These are phyloP conservation scores for Miniopterus natalensis DNA, from an alignment of 2,113 vertebrate genomes.

Conservation along the genomic window DNA sequence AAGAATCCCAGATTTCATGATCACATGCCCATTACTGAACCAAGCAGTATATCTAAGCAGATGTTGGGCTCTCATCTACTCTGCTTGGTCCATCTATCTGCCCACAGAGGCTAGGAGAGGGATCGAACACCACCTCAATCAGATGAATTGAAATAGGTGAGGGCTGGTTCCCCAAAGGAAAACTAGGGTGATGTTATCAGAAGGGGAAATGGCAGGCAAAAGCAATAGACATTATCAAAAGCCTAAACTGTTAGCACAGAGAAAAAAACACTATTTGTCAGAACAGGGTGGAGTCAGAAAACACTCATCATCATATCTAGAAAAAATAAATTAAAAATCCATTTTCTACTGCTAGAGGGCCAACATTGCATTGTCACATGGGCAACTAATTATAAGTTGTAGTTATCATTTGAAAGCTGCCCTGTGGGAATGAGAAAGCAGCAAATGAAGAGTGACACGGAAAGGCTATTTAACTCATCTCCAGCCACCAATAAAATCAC, in stretches of 20 bases:
- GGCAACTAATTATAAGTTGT: conserved; percentile 52
- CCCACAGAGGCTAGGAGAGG: not conserved
- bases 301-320: not conserved
- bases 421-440: conserved; percentile 32
- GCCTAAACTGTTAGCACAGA: not conserved
- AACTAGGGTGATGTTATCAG: not conserved
- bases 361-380: conserved; percentile 20
- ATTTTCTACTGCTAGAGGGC: conserved; percentile 1
- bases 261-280: not conserved
- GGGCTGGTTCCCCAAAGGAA: not conserved
- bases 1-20: not conserved
- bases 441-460: conserved; percentile 36
- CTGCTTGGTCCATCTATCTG: too few relatives aligned
- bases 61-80: not conserved
- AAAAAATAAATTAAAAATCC: conserved; percentile 45
- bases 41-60: not conserved
- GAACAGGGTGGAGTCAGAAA: not conserved
- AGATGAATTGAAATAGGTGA: not conserved
- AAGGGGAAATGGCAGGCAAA: not conserved
- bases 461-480: conserved; percentile 29
- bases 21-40: not conserved
- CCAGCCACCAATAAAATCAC: conserved; percentile 55
- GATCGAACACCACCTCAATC: not conserved
- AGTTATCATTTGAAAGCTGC: conserved; percentile 1
- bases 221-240: not conserved